phyloP scores from a whole-genome alignment of 2,113 vertebrate genomes.

The Loxodonta africana region DNA sequence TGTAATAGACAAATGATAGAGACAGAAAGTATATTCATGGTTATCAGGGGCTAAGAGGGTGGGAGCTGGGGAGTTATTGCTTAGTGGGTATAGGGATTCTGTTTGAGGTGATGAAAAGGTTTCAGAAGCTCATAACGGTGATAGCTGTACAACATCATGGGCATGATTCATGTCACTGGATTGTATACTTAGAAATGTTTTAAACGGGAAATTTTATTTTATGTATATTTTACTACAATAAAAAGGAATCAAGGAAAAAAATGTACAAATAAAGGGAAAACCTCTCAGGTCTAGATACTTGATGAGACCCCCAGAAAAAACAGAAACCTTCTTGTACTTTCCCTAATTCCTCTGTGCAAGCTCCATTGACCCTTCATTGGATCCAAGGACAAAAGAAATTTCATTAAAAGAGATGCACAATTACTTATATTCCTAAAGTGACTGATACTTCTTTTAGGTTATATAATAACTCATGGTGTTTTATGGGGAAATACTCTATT shows the following conservation, averaged over 20 bases:
- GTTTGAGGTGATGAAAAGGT: too few species aligned
- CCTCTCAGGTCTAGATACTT: not conserved
- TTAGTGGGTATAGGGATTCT: too few species aligned
- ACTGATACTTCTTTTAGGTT: not conserved
- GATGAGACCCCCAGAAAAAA: not conserved
- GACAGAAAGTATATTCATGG: too few species aligned
- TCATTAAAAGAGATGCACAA: not conserved
- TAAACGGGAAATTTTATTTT: too few species aligned
- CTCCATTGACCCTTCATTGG: not conserved
- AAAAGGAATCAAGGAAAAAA: not conserved
- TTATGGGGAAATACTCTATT: not conserved
- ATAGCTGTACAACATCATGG: too few species aligned
- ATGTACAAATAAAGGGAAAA: not conserved
- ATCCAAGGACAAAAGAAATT: not conserved
- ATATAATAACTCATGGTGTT: not conserved
- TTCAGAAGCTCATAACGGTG: too few species aligned
- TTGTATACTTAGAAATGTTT: too few species aligned
- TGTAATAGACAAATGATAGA: too few species aligned
- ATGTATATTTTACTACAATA: not conserved
- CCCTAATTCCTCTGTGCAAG: not conserved
- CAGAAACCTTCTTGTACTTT: not conserved
- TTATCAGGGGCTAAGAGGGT: too few species aligned
- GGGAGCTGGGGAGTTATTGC: too few species aligned
- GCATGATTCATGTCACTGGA: too few species aligned
- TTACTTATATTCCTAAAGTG: not conserved